Conservation (phyloP, 2,113 vertebrate species). For the Elgaria multicarinata region DNA sequence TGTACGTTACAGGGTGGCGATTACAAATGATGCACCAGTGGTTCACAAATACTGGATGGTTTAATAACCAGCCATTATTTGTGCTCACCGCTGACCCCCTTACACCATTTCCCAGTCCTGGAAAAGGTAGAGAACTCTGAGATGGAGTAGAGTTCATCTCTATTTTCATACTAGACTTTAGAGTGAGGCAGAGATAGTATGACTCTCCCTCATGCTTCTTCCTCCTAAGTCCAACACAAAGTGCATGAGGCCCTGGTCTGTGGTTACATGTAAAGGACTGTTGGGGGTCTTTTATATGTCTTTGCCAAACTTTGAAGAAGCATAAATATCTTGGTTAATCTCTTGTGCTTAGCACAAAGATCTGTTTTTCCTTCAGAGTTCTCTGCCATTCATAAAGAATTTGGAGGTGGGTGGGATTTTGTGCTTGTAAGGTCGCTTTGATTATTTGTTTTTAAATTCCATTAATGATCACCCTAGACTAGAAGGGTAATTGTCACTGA, state of each 20-base stretch:
- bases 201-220: neutral
- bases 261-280: neutral
- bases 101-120: neutral
- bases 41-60: neutral
- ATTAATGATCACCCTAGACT: too few species aligned
- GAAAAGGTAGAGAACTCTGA: neutral
- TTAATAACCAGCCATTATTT: neutral
- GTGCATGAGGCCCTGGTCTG: neutral
- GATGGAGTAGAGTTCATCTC: neutral
- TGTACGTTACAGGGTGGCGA: neutral
- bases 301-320: neutral
- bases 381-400: neutral
- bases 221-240: neutral
- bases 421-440: neutral
- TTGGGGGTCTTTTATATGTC: neutral
- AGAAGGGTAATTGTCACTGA: neutral
- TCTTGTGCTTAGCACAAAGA: neutral
- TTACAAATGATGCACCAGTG: neutral
- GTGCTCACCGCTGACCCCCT: neutral
- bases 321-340: neutral
- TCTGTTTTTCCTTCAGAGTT: neutral
- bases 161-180: neutral
- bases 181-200: neutral
- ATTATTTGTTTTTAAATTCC: too few species aligned
- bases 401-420: neutral